Percentiles rank a stretch among this genome's conserved stretches.
These are phyloP conservation scores for Oreotrochilus melanogaster DNA, from an alignment of 2,113 vertebrate species.

Conservation along the genomic window DNA sequence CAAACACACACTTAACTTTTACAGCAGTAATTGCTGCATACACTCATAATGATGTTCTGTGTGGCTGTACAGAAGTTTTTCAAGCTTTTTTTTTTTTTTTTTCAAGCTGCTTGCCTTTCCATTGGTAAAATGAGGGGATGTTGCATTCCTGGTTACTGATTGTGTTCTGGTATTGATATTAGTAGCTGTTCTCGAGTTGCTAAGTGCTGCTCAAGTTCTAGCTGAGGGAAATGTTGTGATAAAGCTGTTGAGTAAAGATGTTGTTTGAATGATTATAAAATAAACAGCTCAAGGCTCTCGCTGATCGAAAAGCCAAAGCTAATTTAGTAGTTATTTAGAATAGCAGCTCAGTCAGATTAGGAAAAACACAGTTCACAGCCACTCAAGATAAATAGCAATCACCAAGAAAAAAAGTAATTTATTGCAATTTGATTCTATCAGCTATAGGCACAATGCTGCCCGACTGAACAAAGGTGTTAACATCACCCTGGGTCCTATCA, in stretches of 20 bases:
- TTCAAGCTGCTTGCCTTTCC: neutral
- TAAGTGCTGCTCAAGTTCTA: neutral
- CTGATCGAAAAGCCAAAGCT: constrained; percentile 15
- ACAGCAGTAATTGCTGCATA: neutral
- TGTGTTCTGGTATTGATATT: neutral
- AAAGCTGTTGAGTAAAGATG: neutral
- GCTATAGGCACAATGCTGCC: neutral
- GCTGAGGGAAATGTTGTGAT: neutral
- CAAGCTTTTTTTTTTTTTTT: no score
- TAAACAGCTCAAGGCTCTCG: constrained; percentile 17
- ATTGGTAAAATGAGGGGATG: neutral
- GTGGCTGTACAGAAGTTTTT: neutral
- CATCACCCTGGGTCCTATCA: accelerated
- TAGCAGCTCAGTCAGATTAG: neutral
- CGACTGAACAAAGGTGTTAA: neutral
- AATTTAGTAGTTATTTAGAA: constrained; percentile 57
- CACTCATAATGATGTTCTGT: neutral
- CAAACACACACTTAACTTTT: neutral
- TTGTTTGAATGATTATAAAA: neutral
- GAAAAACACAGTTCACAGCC: neutral
- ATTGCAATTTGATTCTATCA: neutral
- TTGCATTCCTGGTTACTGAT: neutral
- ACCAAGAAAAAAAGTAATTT: neutral
- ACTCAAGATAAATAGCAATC: constrained; percentile 15
- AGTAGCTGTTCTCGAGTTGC: neutral